phyloP scores from a whole-genome alignment of 2,797 vertebrate species.

The Vultur gryphus region DNA sequence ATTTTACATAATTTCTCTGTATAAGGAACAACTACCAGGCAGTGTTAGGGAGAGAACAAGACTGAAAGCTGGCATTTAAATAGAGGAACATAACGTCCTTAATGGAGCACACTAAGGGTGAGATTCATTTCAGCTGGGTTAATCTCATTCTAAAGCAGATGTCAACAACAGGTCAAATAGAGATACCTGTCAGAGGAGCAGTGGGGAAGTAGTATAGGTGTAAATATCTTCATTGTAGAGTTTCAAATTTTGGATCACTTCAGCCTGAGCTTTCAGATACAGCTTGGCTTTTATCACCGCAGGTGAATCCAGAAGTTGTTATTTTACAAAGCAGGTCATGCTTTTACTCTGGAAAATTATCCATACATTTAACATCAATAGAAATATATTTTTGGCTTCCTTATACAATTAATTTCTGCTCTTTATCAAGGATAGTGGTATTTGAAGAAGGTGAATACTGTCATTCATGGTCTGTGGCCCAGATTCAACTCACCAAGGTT shows the following conservation, averaged over 20 bases:
- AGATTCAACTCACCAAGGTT: background rate
- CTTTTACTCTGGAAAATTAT: background rate
- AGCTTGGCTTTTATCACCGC: background rate
- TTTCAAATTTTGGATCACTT: background rate
- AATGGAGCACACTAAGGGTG: background rate
- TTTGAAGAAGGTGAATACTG: background rate
- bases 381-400: background rate
- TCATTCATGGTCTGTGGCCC: background rate
- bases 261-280: background rate
- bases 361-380: background rate
- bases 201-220: background rate
- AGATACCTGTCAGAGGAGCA: background rate
- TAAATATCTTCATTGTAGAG: background rate
- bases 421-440: background rate
- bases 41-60: fast-evolving
- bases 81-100: background rate
- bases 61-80: background rate
- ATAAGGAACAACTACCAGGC: fast-evolving
- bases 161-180: background rate
- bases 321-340: background rate
- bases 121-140: background rate
- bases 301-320: background rate
- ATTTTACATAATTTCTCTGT: background rate
- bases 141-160: background rate
- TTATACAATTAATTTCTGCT: background rate